Percentiles rank a stretch among this genome's conserved stretches.
These are phyloP conservation scores for Ceraclea dissimilis DNA, from an alignment of 2,888 invertebrate species.

Conservation along the genomic window DNA sequence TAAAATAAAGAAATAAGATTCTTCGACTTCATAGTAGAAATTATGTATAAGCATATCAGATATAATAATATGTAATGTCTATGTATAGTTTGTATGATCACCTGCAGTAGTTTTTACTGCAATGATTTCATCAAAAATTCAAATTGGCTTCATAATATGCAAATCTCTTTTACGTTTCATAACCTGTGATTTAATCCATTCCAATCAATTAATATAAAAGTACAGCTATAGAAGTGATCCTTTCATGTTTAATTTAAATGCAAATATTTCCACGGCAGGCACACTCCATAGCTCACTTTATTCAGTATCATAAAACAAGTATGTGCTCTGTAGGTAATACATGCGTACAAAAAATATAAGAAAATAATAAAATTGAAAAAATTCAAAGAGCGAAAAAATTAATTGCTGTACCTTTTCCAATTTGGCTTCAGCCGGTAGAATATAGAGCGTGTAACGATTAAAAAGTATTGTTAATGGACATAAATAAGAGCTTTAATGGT, in stretches of 20 bases:
- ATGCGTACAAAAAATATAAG: not conserved
- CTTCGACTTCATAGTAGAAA: no score
- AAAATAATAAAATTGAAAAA: conserved; percentile 1
- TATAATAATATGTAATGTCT: no score
- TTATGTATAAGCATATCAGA: no score
- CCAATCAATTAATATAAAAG: not conserved
- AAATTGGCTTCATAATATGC: no score
- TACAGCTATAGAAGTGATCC: not conserved
- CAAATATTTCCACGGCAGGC: not conserved
- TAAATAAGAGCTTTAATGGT: conserved; percentile 12
- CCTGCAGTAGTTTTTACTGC: no score
- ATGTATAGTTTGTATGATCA: no score
- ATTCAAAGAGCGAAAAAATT: conserved; percentile 11
- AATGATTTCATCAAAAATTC: no score
- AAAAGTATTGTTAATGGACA: conserved; percentile 10
- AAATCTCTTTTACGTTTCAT: no score
- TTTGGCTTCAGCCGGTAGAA: conserved; percentile 6
- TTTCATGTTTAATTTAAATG: not conserved
- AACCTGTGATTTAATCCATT: not conserved
- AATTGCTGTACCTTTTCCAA: conserved; percentile 16
- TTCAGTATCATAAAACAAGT: not conserved
- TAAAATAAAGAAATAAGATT: no score
- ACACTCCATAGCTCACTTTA: not conserved
- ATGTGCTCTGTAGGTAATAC: no score
- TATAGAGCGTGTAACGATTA: conserved; percentile 7